Conservation (phyloP, 2,113 vertebrate species). For the Procavia capensis region DNA sequence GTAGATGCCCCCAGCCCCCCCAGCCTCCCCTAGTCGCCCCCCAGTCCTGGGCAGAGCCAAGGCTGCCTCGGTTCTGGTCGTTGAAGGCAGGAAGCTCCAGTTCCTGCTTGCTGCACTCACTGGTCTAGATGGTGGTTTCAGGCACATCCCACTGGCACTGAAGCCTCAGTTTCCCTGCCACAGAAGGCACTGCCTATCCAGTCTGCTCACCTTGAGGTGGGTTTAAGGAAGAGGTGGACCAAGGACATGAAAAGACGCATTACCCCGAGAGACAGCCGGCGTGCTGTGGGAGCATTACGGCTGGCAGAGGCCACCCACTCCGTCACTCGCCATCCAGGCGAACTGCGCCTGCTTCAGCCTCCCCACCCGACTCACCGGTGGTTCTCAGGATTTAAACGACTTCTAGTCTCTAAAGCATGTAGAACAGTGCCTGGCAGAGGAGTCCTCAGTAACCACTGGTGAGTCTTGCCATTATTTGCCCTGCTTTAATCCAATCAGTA, state of each 20-base stretch:
- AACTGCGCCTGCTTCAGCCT: background rate
- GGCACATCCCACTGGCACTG: background rate
- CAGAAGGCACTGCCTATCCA: background rate
- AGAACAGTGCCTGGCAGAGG: background rate
- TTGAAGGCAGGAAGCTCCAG: background rate
- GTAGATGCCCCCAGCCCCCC: background rate
- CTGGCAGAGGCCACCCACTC: background rate
- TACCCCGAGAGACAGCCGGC: background rate
- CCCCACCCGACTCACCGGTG: background rate
- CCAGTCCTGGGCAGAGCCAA: background rate
- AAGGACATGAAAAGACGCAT: background rate
- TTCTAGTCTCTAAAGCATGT: rapidly evolving
- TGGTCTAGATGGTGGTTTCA: background rate
- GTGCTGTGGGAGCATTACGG: rapidly evolving
- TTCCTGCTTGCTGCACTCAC: background rate
- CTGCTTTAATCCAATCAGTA: background rate
- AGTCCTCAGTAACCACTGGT: background rate
- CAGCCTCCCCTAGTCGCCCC: too few relatives aligned
- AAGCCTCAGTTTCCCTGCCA: background rate
- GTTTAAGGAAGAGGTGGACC: background rate
- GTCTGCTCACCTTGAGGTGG: background rate
- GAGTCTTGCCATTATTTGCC: too few relatives aligned
- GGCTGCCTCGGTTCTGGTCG: background rate
- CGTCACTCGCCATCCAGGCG: background rate
- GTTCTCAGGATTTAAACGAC: background rate